Percentiles rank a stretch among this genome's conserved stretches.
These are phyloP conservation scores for Papilio helenus DNA, from an alignment of 1,140 invertebrate species.

Conservation along the genomic window DNA sequence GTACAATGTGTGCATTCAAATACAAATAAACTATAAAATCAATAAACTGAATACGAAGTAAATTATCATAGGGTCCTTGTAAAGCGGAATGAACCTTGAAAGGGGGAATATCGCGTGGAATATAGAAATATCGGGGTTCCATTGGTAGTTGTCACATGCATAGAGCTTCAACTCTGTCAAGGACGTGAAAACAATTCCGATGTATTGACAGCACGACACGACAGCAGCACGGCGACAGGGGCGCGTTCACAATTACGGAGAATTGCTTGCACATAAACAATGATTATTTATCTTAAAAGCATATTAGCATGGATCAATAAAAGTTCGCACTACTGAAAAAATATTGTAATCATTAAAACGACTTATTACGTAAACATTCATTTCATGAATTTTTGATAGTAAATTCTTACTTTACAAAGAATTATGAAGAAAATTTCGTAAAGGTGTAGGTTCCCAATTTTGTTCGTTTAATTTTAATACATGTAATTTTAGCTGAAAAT, in stretches of 20 bases:
- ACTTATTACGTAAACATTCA: too few relatives aligned
- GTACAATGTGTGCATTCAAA: background rate
- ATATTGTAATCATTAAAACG: too few relatives aligned
- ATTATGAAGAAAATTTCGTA: too few relatives aligned
- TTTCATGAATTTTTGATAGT: too few relatives aligned
- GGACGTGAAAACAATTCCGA: constrained; percentile 30
- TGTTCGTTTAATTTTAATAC: too few relatives aligned
- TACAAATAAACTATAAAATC: constrained; percentile 12
- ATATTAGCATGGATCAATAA: too few relatives aligned
- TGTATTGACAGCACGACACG: constrained; percentile 30
- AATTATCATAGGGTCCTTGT: background rate
- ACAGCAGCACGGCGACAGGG: background rate
- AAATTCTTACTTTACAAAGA: too few relatives aligned
- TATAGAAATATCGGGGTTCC: constrained; percentile 13
- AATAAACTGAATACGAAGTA: constrained; percentile 5
- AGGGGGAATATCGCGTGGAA: constrained; percentile 27
- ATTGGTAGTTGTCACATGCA: constrained; percentile 28
- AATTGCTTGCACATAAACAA: background rate
- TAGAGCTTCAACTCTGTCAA: background rate
- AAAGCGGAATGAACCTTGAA: constrained; percentile 32
- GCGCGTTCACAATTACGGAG: background rate
- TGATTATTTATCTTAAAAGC: background rate
- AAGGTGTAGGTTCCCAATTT: too few relatives aligned
- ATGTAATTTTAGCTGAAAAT: background rate
- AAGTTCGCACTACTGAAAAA: too few relatives aligned